These are phyloP conservation scores for Eupristina koningsbergeri DNA, from an alignment of 1,140 invertebrate species.

Conservation along the genomic window DNA sequence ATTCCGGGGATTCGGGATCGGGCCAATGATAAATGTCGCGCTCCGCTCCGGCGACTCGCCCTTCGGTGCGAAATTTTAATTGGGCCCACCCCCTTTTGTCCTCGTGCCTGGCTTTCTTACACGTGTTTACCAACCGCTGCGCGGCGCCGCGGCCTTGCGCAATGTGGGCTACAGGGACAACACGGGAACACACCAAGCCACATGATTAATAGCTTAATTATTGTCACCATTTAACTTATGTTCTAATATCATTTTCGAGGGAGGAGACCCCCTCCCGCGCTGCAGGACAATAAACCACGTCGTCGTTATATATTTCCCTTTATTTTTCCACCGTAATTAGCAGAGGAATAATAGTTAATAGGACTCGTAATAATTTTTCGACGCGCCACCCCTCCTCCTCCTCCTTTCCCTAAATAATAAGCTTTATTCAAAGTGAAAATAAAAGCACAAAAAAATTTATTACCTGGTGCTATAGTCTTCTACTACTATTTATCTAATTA, in stretches of 20 bases:
- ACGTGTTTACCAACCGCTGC: not conserved
- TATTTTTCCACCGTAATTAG: not conserved
- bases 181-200: too few species aligned
- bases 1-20: not conserved
- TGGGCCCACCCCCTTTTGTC: not conserved
- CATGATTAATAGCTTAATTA: slow-evolving; percentile 23
- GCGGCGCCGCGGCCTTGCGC: not conserved
- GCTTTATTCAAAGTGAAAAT: not conserved
- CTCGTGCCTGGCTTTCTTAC: not conserved
- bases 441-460: not conserved
- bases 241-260: not conserved
- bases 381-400: not conserved
- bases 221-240: not conserved
- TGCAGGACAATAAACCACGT: not conserved
- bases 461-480: not conserved
- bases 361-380: not conserved
- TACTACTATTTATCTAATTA: not conserved
- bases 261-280: not conserved
- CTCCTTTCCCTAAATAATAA: not conserved
- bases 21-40: not conserved
- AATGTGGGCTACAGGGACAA: too few species aligned
- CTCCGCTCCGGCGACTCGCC: not conserved
- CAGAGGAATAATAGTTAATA: not conserved
- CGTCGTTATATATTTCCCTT: not conserved
- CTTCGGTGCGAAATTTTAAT: slow-evolving; percentile 13